Percentiles rank a stretch among this genome's conserved stretches.
These are phyloP conservation scores for Laodelphax striatellus DNA, from an alignment of 1,140 invertebrate genomes.

Conservation along the genomic window DNA sequence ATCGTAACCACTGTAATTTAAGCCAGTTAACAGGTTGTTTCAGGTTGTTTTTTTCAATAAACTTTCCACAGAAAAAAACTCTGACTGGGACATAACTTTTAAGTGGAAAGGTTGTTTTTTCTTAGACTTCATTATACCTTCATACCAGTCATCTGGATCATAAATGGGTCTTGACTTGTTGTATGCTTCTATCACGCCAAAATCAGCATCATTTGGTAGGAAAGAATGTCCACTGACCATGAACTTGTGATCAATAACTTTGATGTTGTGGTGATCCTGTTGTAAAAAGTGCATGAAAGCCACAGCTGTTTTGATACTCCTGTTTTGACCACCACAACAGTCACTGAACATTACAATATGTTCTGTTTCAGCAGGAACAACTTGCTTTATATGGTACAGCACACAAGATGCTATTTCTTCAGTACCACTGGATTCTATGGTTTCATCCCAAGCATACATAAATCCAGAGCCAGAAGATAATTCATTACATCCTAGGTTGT, in stretches of 20 bases:
- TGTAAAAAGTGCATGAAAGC: too few relatives aligned
- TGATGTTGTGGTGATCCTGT: not conserved
- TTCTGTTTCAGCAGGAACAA: too few relatives aligned
- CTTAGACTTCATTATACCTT: not conserved
- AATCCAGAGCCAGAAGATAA: slow-evolving; percentile 11
- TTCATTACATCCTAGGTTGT: slow-evolving; percentile 19
- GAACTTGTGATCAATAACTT: not conserved
- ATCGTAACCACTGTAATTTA: not conserved
- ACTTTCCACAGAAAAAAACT: slow-evolving; percentile 9
- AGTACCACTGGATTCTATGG: slow-evolving; percentile 16
- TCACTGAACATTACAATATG: too few relatives aligned
- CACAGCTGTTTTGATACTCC: too few relatives aligned
- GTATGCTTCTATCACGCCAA: not conserved
- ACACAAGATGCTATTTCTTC: slow-evolving; percentile 14
- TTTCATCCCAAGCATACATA: slow-evolving; percentile 18
- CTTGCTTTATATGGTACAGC: too few relatives aligned
- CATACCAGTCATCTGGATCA: not conserved
- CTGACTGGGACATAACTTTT: not conserved
- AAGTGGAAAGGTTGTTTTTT: slow-evolving; percentile 4
- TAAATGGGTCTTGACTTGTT: not conserved
- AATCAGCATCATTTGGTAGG: not conserved
- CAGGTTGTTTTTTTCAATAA: slow-evolving; percentile 2
- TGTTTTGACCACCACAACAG: too few relatives aligned
- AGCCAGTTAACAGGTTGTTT: not conserved
- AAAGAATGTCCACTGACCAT: too few relatives aligned